phyloP scores from a whole-genome alignment of 2,888 invertebrate species.

The Eupithecia exiguata region DNA sequence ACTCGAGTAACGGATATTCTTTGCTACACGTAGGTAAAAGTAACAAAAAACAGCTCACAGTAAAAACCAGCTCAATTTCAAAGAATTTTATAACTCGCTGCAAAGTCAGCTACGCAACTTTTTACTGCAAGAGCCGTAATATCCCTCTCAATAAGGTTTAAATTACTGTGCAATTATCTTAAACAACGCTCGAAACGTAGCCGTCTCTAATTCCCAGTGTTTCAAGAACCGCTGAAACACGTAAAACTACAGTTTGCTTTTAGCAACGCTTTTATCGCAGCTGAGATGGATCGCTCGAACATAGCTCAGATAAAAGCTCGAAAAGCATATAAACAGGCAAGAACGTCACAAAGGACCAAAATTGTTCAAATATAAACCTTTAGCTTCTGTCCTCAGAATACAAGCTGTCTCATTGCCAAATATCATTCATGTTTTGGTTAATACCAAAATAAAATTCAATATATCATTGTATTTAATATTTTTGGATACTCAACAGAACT shows the following conservation, averaged over 20 bases:
- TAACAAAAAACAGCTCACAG: neutral
- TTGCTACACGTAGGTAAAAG: neutral
- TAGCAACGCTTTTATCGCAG: constrained; percentile 50
- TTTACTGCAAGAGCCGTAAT: constrained; percentile 7
- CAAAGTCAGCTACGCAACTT: neutral
- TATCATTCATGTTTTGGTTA: neutral
- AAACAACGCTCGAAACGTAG: constrained; percentile 38
- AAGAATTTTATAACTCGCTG: constrained; percentile 1
- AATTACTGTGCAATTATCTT: constrained; percentile 22
- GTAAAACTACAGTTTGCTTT: constrained; percentile 55
- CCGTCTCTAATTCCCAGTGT: constrained; percentile 53
- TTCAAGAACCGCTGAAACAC: constrained; percentile 51
- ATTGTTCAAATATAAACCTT: neutral
- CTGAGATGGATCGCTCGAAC: constrained; percentile 12
- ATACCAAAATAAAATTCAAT: no score
- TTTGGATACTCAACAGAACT: neutral
- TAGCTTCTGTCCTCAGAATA: neutral
- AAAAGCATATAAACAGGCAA: neutral
- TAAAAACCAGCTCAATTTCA: neutral
- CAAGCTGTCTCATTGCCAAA: neutral
- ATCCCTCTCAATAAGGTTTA: constrained; percentile 18
- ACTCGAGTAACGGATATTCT: neutral
- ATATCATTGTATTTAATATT: no score
- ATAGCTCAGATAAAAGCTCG: constrained; percentile 9
- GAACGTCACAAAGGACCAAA: neutral